Evolutionary conservation across 2,113 vertebrate species (phyloP).

Genomic region (Corythoichthys haematopterus): DNA sequence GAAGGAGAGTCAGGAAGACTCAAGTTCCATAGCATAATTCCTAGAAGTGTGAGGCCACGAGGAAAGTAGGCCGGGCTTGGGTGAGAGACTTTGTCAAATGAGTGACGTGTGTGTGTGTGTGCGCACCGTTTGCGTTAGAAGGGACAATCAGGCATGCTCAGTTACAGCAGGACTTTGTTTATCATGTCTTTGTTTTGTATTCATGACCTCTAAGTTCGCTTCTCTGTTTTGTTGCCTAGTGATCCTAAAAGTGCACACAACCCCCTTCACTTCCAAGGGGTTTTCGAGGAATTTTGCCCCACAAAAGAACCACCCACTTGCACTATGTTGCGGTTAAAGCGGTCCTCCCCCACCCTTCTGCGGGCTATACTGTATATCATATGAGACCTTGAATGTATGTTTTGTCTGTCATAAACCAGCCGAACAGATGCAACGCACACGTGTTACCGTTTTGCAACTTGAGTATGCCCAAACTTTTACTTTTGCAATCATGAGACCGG

Average conservation of each 20-base stretch:
- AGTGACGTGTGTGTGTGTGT: slow-evolving; percentile 7
- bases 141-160: not conserved
- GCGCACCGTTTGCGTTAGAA: not conserved
- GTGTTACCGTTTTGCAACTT: not conserved
- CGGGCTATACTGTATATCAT: not conserved
- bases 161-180: not conserved
- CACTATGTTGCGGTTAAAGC: not conserved
- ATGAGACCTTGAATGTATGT: not conserved
- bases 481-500: no score
- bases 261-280: slow-evolving; percentile 2
- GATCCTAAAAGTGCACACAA: slow-evolving; percentile 28
- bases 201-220: not conserved
- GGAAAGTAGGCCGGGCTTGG: slow-evolving; percentile 12
- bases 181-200: not conserved
- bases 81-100: not conserved
- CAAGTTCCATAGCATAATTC: slow-evolving; percentile 32
- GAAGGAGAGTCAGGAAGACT: slow-evolving; percentile 10
- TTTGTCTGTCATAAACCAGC: not conserved
- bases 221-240: no score
- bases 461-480: no score
- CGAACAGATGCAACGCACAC: not conserved
- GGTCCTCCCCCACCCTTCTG: not conserved
- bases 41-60: slow-evolving; percentile 40
- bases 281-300: slow-evolving; percentile 45
- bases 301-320: slow-evolving; percentile 28